phyloP scores from a whole-genome alignment of 37 sponge, comb jelly and placozoan species.

The Hormiphora californensis region DNA sequence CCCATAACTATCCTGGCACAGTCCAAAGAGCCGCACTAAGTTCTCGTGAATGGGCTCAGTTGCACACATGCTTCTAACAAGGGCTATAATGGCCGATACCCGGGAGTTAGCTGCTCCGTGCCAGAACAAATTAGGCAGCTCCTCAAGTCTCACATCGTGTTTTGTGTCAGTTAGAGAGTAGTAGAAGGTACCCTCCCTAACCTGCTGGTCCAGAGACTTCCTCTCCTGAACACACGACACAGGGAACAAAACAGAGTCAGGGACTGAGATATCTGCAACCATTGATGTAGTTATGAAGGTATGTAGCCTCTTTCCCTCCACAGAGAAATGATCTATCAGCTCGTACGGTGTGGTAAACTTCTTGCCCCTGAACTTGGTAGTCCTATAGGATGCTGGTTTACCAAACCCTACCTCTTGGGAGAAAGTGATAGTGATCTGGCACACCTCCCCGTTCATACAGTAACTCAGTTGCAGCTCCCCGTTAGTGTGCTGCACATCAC shows the following conservation, averaged over 20 bases:
- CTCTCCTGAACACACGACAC: not conserved
- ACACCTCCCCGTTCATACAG: constrained; percentile 14
- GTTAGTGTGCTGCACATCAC: constrained; percentile 27
- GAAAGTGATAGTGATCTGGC: constrained; percentile 23
- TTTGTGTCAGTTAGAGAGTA: not conserved
- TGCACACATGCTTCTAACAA: not conserved
- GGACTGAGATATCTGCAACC: not conserved
- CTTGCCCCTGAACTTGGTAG: not conserved
- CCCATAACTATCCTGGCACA: constrained; percentile 6
- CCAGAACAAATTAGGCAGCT: constrained; percentile 31
- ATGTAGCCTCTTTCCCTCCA: not conserved
- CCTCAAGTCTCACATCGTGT: not conserved
- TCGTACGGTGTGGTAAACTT: constrained; percentile 27
- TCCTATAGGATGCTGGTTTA: constrained; percentile 30
- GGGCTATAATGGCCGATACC: not conserved
- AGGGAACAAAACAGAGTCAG: not conserved
- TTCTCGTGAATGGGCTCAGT: constrained; percentile 18
- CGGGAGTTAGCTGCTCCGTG: constrained; percentile 1
- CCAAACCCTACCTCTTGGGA: constrained; percentile 48
- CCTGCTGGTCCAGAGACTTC: not conserved
- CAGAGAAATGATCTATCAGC: constrained; percentile 5
- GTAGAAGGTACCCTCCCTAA: not conserved
- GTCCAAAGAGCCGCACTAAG: not conserved
- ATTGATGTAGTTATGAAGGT: constrained; percentile 13
- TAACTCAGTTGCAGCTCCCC: constrained; percentile 24